Conservation (phyloP, 2,888 invertebrate genomes). For the Cryptocephalus primarius region DNA sequence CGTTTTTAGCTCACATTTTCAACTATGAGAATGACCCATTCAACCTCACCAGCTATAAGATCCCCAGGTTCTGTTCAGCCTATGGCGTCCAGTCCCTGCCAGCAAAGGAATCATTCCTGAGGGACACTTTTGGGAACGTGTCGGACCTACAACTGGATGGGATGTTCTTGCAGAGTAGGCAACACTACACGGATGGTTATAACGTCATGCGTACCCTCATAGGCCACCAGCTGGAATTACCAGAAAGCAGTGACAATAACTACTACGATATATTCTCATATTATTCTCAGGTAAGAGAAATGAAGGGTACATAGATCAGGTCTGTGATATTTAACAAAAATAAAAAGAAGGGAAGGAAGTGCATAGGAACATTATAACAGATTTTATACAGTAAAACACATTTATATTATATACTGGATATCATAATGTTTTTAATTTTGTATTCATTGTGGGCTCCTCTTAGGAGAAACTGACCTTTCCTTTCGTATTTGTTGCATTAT, state of each 20-base stretch:
- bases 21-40: conserved; percentile 74
- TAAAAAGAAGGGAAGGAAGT: too few relatives aligned
- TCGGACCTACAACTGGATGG: conserved; percentile 45
- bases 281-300: too few relatives aligned
- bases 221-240: neutral
- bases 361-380: too few relatives aligned
- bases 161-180: conserved; percentile 61
- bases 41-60: conserved; percentile 65
- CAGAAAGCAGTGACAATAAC: too few relatives aligned
- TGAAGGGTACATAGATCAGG: too few relatives aligned
- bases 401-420: too few relatives aligned
- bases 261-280: conserved; percentile 38
- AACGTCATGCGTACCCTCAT: neutral
- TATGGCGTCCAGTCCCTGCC: conserved; percentile 93
- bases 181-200: conserved; percentile 58
- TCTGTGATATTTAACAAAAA: too few relatives aligned
- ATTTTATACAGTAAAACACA: too few relatives aligned
- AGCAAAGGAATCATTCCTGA: conserved; percentile 52
- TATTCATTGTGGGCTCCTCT: too few relatives aligned
- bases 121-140: conserved; percentile 40
- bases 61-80: conserved; percentile 85
- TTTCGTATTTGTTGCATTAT: too few relatives aligned
- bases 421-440: too few relatives aligned
- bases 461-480: too few relatives aligned
- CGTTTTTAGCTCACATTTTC: neutral